Evolutionary conservation across 2,113 vertebrate genomes (phyloP), one percentile per base, ranked within the genome.

Genomic region (Petromus typicus): DNA sequence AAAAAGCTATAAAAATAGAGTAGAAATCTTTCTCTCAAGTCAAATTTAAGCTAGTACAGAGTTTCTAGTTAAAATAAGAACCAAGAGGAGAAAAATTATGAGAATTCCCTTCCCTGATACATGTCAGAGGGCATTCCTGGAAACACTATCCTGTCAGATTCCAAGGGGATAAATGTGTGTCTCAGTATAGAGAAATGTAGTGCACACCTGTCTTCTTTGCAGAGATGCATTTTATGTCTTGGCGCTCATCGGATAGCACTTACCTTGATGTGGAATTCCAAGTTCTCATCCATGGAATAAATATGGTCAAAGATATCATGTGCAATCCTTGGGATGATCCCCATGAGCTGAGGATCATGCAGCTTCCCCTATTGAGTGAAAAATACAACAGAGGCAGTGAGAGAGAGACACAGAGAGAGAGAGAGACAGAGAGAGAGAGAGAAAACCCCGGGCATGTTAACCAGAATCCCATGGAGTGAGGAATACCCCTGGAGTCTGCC

Each of bases 251-350:
- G 27, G 0, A 1, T 0, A 93, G 92, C 2, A 86, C 96, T 95
- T 96, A 99, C 99, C 99, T 99, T 99, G 95, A 99, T 99, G 86
- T 99, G 99, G 95, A 99, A 99, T 98, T 99, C 99, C 75, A 99
- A 98, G 98, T 99, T 99, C 98, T 99, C 99, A n/a, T 99, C 99
- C 99, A 99, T 99, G 96, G 99, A 99, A 98, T 99, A 99, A 98
- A 99, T 99, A 97, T 99, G 99, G 98, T 99, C 99, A 3, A 99
- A 99, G 98, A 99, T 99, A 98, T 99, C 99, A 1, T 98, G 99
- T 20, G 99, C 98, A 1, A 99, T 99, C 48, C 99, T 99, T 30
- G 99, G 99, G 90, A 99, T 99, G 97, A 99, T 99, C 11, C 99
- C 99, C 99, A 99, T 99, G 91, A 98, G 98, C 32, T 98, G 99